Percentiles rank a stretch among this genome's conserved stretches.
These are phyloP conservation scores for Drosophila insularis DNA, from an alignment of 1,140 invertebrate genomes.

Conservation along the genomic window DNA sequence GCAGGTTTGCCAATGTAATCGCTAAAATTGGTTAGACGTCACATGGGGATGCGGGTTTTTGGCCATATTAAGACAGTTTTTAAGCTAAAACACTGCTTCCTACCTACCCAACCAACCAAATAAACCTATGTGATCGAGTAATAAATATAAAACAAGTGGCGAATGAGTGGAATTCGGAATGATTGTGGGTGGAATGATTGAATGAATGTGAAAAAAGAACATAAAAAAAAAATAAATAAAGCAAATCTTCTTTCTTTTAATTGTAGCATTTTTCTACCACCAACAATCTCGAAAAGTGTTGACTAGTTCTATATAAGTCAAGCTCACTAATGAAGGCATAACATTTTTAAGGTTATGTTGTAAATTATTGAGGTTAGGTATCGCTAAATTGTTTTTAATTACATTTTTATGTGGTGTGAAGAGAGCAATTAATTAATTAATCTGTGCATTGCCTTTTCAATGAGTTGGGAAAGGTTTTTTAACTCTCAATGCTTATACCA, in stretches of 20 bases:
- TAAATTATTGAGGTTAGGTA: too few relatives aligned
- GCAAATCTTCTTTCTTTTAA: neutral
- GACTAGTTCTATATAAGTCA: neutral
- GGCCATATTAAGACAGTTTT: constrained; percentile 45
- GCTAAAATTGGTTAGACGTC: constrained; percentile 42
- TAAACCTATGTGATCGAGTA: constrained; percentile 28
- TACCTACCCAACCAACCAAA: constrained; percentile 17
- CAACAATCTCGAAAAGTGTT: neutral
- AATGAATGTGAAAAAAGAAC: neutral
- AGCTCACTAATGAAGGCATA: neutral
- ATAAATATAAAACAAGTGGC: constrained; percentile 32
- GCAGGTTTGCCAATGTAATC: constrained; percentile 44
- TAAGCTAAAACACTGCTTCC: constrained; percentile 25
- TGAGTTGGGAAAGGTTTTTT: too few relatives aligned
- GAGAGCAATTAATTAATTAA: too few relatives aligned
- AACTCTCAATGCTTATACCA: too few relatives aligned
- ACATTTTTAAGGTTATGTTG: neutral
- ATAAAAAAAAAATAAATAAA: neutral
- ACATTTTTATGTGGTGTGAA: too few relatives aligned
- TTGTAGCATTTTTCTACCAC: neutral
- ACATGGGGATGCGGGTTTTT: constrained; percentile 28
- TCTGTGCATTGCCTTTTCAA: too few relatives aligned
- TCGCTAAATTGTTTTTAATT: too few relatives aligned
- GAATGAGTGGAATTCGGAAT: neutral
- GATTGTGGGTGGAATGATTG: neutral